Evolutionary conservation across 1,140 invertebrate genomes (phyloP).

Genomic region (Drosophila erecta): DNA sequence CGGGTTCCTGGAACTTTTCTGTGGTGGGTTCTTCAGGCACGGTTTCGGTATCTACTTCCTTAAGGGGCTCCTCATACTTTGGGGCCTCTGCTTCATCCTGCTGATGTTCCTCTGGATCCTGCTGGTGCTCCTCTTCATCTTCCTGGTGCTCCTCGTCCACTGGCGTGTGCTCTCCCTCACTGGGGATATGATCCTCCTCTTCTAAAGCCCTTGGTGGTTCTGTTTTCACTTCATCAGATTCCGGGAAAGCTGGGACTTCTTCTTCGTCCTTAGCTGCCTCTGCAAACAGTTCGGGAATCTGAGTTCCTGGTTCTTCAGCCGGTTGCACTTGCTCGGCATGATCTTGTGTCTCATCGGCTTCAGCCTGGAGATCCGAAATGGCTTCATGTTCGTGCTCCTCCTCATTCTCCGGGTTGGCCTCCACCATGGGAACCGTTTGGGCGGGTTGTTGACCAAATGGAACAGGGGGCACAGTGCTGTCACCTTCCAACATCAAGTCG

Average conservation of each 20-base stretch:
- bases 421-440: conserved; percentile 56
- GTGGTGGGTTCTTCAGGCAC: conserved; percentile 27
- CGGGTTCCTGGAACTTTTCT: conserved; percentile 15
- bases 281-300: conserved; percentile 34
- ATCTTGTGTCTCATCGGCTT: conserved; percentile 52
- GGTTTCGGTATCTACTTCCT: conserved; percentile 19
- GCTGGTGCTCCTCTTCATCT: conserved; percentile 15
- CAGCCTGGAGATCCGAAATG: conserved; percentile 67
- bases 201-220: neutral
- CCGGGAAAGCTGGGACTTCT: no score
- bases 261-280: conserved; percentile 42
- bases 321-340: conserved; percentile 30
- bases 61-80: conserved; percentile 2
- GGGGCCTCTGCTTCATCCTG: conserved; percentile 3
- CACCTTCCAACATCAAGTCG: conserved; percentile 73
- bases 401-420: conserved; percentile 40
- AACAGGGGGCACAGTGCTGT: conserved; percentile 70
- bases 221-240: no score
- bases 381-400: conserved; percentile 27
- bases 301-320: neutral
- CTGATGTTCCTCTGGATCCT: conserved; percentile 4
- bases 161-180: neutral
- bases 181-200: neutral
- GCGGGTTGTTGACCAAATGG: conserved; percentile 63
- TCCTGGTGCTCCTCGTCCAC: conserved; percentile 40